A percentile compares a stretch with the other conserved stretches of the same genome.
Evolutionary conservation across 1,140 invertebrate genomes (phyloP).

Genomic region (Samia ricini): DNA sequence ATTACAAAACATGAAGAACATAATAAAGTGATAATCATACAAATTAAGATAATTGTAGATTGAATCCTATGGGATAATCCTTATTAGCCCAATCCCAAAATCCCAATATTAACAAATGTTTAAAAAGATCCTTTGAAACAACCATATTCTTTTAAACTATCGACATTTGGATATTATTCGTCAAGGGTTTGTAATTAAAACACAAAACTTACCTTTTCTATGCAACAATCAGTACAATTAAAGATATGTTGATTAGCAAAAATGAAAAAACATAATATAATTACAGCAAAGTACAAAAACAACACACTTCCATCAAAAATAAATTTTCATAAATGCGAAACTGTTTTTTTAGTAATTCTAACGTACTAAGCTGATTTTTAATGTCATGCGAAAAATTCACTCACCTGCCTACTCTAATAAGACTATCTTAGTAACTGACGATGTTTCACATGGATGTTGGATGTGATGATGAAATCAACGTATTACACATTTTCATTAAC

Average conservation of each 20-base stretch:
- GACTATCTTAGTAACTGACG: neutral
- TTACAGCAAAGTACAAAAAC: neutral
- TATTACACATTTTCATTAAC: neutral
- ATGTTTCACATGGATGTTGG: too few relatives aligned
- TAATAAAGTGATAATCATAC: too few relatives aligned
- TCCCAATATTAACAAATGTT: too few relatives aligned
- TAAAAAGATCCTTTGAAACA: too few relatives aligned
- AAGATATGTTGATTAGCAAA: neutral
- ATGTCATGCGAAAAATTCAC: neutral
- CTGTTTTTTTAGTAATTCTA: neutral
- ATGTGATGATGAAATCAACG: too few relatives aligned
- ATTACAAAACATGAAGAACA: neutral
- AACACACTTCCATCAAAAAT: neutral
- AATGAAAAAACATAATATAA: neutral
- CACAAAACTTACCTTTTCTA: neutral
- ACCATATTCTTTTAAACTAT: too few relatives aligned
- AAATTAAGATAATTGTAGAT: too few relatives aligned
- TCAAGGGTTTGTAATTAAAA: too few relatives aligned
- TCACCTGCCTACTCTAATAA: neutral
- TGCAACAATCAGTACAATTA: neutral
- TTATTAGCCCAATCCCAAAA: too few relatives aligned
- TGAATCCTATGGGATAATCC: too few relatives aligned
- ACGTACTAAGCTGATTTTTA: too few relatives aligned
- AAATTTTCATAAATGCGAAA: neutral
- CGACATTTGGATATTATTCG: too few relatives aligned